Evolutionary conservation across 2,888 invertebrate genomes (phyloP).

Genomic region (Oscheius sp.): DNA sequence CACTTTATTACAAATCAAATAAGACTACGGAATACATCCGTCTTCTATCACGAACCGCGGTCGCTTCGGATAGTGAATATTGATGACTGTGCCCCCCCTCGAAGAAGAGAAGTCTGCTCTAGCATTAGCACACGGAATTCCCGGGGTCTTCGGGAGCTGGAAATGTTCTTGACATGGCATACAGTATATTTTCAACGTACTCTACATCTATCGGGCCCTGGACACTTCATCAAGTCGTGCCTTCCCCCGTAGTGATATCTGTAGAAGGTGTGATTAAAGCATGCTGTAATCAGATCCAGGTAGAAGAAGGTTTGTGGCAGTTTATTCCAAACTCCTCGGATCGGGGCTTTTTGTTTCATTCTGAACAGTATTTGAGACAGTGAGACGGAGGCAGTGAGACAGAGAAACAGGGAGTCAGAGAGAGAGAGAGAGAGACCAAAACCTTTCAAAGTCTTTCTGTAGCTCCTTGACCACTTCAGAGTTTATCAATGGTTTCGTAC

Average conservation of each 20-base stretch:
- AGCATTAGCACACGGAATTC: slow-evolving; percentile 19
- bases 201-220: slow-evolving; percentile 28
- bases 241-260: slow-evolving; percentile 11
- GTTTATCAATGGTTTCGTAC: neutral
- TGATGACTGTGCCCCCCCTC: neutral
- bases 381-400: neutral
- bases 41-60: slow-evolving; percentile 8
- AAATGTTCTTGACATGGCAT: neutral
- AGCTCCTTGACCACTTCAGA: slow-evolving; percentile 1
- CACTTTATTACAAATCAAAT: too few species aligned
- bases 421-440: neutral
- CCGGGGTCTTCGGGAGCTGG: slow-evolving; percentile 16
- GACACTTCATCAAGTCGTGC: slow-evolving; percentile 23
- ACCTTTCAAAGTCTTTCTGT: slow-evolving; percentile 27
- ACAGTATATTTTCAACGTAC: neutral
- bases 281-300: slow-evolving; percentile 11
- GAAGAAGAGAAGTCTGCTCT: slow-evolving; percentile 21
- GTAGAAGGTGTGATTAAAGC: slow-evolving; percentile 30
- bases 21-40: slow-evolving; percentile 12
- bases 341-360: neutral
- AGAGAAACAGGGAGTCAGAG: too few species aligned
- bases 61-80: slow-evolving; percentile 8
- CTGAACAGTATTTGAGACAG: neutral
- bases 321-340: neutral
- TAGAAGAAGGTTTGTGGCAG: slow-evolving; percentile 12